Conservation (phyloP, 2,888 invertebrate genomes). For the Nycteola revayana region DNA sequence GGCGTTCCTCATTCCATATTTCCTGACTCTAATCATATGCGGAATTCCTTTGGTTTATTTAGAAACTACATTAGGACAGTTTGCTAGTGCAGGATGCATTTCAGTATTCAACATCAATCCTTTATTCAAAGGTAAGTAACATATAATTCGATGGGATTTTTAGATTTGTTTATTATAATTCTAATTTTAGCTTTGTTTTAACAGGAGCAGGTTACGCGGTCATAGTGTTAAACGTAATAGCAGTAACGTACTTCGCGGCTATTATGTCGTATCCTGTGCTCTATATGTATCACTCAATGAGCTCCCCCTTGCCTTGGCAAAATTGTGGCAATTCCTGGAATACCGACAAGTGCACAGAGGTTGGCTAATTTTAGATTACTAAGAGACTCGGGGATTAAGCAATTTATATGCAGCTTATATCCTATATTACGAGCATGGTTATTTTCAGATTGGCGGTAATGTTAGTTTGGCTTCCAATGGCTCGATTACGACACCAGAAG, state of each 20-base stretch:
- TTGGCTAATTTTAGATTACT: constrained; percentile 43
- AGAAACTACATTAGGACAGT: constrained; percentile 93
- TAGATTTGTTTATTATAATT: constrained; percentile 12
- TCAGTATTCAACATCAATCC: constrained; percentile 91
- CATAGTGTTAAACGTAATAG: constrained; percentile 89
- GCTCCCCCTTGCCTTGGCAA: constrained; percentile 87
- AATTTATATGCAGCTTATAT: constrained; percentile 9
- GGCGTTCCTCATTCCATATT: constrained; percentile 93
- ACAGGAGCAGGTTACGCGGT: constrained; percentile 93
- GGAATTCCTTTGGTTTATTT: constrained; percentile 94
- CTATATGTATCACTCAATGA: constrained; percentile 88
- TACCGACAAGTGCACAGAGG: constrained; percentile 86
- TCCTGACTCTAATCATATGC: constrained; percentile 89
- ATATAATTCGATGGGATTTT: background rate
- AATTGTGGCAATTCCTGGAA: constrained; percentile 92
- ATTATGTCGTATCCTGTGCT: constrained; percentile 92
- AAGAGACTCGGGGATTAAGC: constrained; percentile 10
- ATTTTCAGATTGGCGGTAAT: constrained; percentile 67
- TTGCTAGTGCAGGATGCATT: constrained; percentile 90
- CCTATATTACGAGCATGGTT: constrained; percentile 3
- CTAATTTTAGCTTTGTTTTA: constrained; percentile 21
- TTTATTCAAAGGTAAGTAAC: constrained; percentile 89
- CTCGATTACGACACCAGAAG: constrained; percentile 85
- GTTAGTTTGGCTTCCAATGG: constrained; percentile 52
- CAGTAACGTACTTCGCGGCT: constrained; percentile 92